Conservation (phyloP, 2,797 vertebrate species). For the Sandelia bainsii region DNA sequence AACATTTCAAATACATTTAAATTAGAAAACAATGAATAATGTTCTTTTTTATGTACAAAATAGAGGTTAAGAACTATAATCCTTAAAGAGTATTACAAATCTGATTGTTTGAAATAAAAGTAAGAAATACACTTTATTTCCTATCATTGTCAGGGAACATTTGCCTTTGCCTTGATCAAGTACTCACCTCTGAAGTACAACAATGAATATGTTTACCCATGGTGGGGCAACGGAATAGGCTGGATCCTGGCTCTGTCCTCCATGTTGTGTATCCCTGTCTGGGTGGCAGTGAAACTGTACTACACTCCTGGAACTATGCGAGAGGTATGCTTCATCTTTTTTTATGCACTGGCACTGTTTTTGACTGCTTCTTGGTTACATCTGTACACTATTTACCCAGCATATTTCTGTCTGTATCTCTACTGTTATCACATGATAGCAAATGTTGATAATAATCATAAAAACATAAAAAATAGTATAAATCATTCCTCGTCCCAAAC, state of each 20-base stretch:
- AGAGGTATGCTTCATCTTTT: constrained; percentile 84
- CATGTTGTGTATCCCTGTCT: constrained; percentile 93
- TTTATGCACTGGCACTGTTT: not conserved
- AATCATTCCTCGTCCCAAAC: too few relatives aligned
- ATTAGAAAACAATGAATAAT: not conserved
- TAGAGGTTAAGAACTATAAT: not conserved
- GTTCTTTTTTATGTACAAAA: too few relatives aligned
- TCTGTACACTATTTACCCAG: too few relatives aligned
- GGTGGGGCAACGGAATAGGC: constrained; percentile 94
- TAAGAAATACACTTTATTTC: not conserved
- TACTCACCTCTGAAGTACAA: constrained; percentile 96
- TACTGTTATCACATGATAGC: not conserved
- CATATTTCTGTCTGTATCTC: too few relatives aligned
- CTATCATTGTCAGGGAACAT: constrained; percentile 88
- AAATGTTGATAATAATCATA: not conserved
- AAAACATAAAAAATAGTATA: not conserved
- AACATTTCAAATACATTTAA: constrained; percentile 20
- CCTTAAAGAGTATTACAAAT: not conserved
- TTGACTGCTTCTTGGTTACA: not conserved
- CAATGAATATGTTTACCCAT: constrained; percentile 94
- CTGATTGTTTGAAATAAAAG: not conserved
- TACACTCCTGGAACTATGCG: constrained; percentile 89
- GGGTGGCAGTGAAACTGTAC: constrained; percentile 86
- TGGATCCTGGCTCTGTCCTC: constrained; percentile 95
- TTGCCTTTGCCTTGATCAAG: constrained; percentile 95